These are phyloP conservation scores for Chaetogeoica ovagalla DNA, from an alignment of 2,888 invertebrate genomes.

Conservation along the genomic window DNA sequence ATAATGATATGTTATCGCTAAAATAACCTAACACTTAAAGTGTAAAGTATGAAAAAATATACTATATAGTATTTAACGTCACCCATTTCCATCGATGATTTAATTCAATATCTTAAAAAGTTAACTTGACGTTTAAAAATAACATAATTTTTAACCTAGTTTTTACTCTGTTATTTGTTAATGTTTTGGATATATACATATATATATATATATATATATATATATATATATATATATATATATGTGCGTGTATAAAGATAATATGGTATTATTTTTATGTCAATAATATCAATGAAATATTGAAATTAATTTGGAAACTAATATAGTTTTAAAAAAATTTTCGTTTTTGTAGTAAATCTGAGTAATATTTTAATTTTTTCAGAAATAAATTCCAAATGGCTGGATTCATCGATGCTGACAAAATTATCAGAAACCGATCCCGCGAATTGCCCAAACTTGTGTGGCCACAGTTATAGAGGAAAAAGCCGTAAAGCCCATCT, in stretches of 20 bases:
- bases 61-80: too few species aligned
- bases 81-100: too few species aligned
- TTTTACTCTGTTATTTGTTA: too few species aligned
- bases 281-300: too few species aligned
- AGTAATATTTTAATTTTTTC: conserved; percentile 14
- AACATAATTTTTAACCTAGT: too few species aligned
- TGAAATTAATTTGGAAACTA: not conserved
- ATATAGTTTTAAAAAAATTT: not conserved
- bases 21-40: too few species aligned
- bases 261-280: too few species aligned
- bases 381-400: conserved; percentile 42
- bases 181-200: not conserved
- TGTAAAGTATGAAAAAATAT: too few species aligned
- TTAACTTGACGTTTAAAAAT: too few species aligned
- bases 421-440: conserved; percentile 30
- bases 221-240: not conserved
- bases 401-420: not conserved
- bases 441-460: conserved; percentile 45
- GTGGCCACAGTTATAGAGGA: conserved; percentile 53
- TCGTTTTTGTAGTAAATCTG: not conserved
- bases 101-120: too few species aligned
- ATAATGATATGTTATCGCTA: too few species aligned
- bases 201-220: not conserved
- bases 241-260: not conserved
- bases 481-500: conserved; percentile 59